Evolutionary conservation across 2,113 vertebrate genomes (phyloP).

Genomic region (Xenopus borealis): DNA sequence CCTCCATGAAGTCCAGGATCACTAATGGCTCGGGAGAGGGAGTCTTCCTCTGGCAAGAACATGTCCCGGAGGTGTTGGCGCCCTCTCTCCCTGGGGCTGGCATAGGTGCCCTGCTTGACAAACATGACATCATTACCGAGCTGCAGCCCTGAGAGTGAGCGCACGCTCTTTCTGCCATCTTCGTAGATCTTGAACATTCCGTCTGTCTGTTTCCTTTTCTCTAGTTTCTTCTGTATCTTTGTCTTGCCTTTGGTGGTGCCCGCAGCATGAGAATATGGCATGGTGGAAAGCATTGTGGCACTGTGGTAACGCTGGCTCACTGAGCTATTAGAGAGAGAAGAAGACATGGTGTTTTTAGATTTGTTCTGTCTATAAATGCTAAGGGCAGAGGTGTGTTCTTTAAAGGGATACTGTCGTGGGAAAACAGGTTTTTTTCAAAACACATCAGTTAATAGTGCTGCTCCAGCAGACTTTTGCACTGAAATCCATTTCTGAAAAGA

Average conservation of each 20-base stretch:
- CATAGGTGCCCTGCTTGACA: slow-evolving; percentile 85
- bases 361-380: no score
- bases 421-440: no score
- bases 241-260: slow-evolving; percentile 91
- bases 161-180: slow-evolving; percentile 91
- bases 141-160: slow-evolving; percentile 91
- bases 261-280: slow-evolving; percentile 97
- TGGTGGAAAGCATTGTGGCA: slow-evolving; percentile 74
- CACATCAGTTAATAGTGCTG: no score
- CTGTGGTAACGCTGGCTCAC: slow-evolving; percentile 83
- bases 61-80: slow-evolving; percentile 88
- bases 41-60: slow-evolving; percentile 85
- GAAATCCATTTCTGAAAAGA: no score
- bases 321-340: slow-evolving; percentile 63
- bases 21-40: slow-evolving; percentile 92
- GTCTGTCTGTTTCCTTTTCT: slow-evolving; percentile 84
- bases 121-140: slow-evolving; percentile 96
- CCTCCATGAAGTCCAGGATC: slow-evolving; percentile 78
- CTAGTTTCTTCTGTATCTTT: slow-evolving; percentile 91
- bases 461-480: no score
- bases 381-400: no score
- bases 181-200: slow-evolving; percentile 95
- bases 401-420: no score
- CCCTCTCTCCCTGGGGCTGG: slow-evolving; percentile 79
- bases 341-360: not conserved